phyloP scores from a whole-genome alignment of 1,140 invertebrate genomes.

The Cydia pomonella region DNA sequence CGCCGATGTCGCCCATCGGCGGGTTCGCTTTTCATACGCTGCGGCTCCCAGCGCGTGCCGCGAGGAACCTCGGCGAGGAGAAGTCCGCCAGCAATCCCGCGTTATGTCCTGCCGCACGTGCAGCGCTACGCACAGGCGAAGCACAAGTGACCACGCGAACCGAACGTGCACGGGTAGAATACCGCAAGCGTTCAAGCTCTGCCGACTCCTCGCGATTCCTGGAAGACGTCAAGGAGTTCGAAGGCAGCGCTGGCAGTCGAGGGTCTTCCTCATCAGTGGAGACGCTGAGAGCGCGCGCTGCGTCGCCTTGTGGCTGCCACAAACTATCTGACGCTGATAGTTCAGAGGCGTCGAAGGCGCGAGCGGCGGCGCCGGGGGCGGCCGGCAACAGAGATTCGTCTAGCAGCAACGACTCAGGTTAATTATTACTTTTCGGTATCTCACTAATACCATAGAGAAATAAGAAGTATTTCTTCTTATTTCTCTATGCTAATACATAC shows the following conservation, averaged over 20 bases:
- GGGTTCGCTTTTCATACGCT: constrained; percentile 65
- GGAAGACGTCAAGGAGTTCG: constrained; percentile 81
- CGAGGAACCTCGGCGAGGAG: constrained; percentile 67
- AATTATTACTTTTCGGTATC: constrained; percentile 49
- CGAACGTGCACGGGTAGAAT: constrained; percentile 49
- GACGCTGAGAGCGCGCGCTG: constrained; percentile 64
- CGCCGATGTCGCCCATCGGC: constrained; percentile 85
- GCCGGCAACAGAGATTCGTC: constrained; percentile 89
- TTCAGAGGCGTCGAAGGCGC: constrained; percentile 63
- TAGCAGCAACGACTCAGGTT: constrained; percentile 91
- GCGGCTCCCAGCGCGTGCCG: constrained; percentile 59
- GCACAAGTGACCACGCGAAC: constrained; percentile 3
- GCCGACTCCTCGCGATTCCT: constrained; percentile 86
- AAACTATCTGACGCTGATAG: constrained; percentile 69
- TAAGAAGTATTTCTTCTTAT: too few species aligned
- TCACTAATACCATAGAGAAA: too few species aligned
- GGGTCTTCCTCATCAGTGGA: constrained; percentile 76
- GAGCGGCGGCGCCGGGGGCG: constrained; percentile 79
- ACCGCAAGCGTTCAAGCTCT: constrained; percentile 84
- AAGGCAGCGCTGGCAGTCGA: constrained; percentile 66
- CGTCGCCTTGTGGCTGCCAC: constrained; percentile 53
- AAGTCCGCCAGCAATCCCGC: constrained; percentile 86
- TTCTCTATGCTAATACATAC: too few species aligned
- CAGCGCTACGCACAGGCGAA: constrained; percentile 41
- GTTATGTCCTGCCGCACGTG: constrained; percentile 71